Evolutionary conservation across 2,888 invertebrate genomes (phyloP), one percentile per base, ranked within the genome.

Genomic region (Drosophila aldrichi): DNA sequence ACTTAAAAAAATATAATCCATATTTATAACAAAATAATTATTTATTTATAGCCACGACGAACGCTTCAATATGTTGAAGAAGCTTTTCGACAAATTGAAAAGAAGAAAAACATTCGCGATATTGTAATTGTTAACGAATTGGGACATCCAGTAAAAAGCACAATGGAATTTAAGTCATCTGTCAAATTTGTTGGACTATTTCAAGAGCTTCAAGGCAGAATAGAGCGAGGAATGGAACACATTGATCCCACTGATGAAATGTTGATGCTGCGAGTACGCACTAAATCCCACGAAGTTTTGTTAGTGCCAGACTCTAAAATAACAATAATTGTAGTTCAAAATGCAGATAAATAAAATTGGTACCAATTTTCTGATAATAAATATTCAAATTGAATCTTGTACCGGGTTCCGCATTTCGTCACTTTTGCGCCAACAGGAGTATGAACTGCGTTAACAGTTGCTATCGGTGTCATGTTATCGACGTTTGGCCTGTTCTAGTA

Each of bases 251-350:
- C 75, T 0, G 90, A 93, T 71, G 92, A 92, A 56, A 54, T 93
- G 1, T 38, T 89, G 18, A 90, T 90, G 81, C 25, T 93, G 6
- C 73, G 92, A 29, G 89, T 93, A 3, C 89, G 92, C 12, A 92
- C 92, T 0, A 90, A 79, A 46, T 69, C 56, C 3, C 90, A 92
- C 59, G 92, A 93, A 68, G 88, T 91, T 0, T 68, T 93, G 3
- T 77, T 93, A 34, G 81, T 89, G 3, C 91, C 92, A 0, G 92
- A 93, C 74, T 89, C 83, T 2, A 92, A 91, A 83, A 90, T 93
- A 49, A 92, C 92, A 6, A 62, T 90, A 7, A 79, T 93, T 41
- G 93, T 92, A 3, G 82, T 92, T 12, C 92, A 93, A 75, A 88
- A 90, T 75, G 89, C 93, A 0, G 75, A 78, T 14, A 55, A 93